Evolutionary conservation across 2,888 invertebrate species (phyloP), one percentile per base, ranked within the genome.

Genomic region (Pachycephus smyrnensis): DNA sequence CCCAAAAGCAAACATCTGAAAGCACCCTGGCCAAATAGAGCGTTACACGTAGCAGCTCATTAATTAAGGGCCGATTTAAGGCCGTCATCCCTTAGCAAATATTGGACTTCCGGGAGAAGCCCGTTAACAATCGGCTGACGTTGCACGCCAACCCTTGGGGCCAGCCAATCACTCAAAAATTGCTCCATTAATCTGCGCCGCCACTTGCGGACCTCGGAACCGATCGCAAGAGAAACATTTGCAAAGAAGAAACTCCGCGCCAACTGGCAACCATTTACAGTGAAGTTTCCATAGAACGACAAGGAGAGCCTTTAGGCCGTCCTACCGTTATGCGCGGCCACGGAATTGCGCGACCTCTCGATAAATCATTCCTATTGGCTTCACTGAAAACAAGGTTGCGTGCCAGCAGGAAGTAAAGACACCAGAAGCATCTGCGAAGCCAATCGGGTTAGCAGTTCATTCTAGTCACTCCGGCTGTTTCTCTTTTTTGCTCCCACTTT

Each of bases 111-210:
- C 75, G n/a, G 40, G 69, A 73, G 40, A 31, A 33, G 15, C 3
- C 31, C 11, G 71, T 23, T 71, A 71, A 33, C 15, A 71, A 30
- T 71, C 33, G 71, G 12, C 71, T 9, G 30, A 71, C 30, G 71
- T 71, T 71, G 15, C n/a, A 15, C 71, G 30, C 6, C 15, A 23
- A 23, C 31, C 71, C 71, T 23, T 30, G 71, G 55, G 9, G 0
- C 9, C 23, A 55, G 23, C 55, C 23, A 2, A 23, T 55, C 55
- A 23, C 6, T 78, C 77, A 79, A 79, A 84, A 87, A 84, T 86
- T 84, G 81, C 82, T 73, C 82, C 80, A 86, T 87, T 85, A 86
- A 87, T 87, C 82, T 80, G 71, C 69, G 79, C 79, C 80, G 81
- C 23, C 23, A 23, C 23, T 55, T 23, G 9, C 23, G 40, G 9